Evolutionary conservation across 2,797 vertebrate genomes (phyloP).

Genomic region (Falco peregrinus): DNA sequence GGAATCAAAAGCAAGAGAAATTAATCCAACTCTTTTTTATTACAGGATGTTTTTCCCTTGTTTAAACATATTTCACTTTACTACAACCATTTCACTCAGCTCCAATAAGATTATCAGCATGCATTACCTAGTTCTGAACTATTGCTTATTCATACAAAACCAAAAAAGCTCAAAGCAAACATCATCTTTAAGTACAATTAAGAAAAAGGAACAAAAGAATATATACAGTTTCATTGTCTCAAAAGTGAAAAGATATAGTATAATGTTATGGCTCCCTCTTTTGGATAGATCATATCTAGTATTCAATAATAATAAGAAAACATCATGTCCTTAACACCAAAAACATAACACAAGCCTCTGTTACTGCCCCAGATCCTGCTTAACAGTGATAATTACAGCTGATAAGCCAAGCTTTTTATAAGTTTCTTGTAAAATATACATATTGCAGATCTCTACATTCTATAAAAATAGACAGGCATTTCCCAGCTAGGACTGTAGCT

Average conservation of each 20-base stretch:
- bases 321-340: not conserved
- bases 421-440: not conserved
- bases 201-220: not conserved
- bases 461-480: not conserved
- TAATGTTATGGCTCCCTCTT: slow-evolving; percentile 76
- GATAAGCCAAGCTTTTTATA: not conserved
- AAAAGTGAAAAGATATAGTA: not conserved
- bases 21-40: not conserved
- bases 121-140: not conserved
- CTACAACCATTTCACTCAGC: not conserved
- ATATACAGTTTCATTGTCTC: not conserved
- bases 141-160: not conserved
- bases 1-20: not conserved
- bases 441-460: not conserved
- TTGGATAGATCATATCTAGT: slow-evolving; percentile 63
- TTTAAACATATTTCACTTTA: not conserved
- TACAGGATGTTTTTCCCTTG: not conserved
- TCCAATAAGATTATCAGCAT: not conserved
- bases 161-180: not conserved
- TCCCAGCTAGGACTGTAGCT: not conserved
- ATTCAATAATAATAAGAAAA: not conserved
- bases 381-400: not conserved
- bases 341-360: not conserved
- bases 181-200: not conserved
- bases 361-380: not conserved